A percentile compares a stretch with the other conserved stretches of the same genome.
Conservation (phyloP, 2,888 invertebrate species). For the Eupithecia subumbrata region DNA sequence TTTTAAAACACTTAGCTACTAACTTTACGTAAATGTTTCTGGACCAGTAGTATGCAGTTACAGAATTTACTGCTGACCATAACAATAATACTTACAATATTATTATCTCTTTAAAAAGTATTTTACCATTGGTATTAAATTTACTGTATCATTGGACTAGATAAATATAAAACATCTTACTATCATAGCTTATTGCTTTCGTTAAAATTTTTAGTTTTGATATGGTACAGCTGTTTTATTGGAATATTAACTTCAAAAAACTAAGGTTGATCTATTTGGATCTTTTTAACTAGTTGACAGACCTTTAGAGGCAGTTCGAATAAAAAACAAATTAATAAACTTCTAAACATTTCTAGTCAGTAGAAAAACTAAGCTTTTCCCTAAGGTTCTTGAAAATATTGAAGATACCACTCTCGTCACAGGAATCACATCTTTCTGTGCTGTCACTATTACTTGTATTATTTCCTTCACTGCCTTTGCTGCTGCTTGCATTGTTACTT, state of each 20-base stretch:
- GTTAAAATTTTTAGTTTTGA: background rate
- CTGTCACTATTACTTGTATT: constrained; percentile 34
- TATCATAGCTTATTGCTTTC: background rate
- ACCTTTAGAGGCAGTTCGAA: background rate
- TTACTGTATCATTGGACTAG: constrained; percentile 2
- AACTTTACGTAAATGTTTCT: too few relatives aligned
- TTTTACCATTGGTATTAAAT: background rate
- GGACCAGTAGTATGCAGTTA: too few relatives aligned
- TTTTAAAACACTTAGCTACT: background rate
- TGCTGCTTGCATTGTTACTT: constrained; percentile 27
- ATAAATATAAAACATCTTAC: background rate
- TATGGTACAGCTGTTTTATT: background rate
- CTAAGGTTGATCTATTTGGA: background rate
- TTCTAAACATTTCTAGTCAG: background rate
- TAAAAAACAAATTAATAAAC: background rate
- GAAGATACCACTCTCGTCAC: constrained; percentile 71
- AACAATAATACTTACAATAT: background rate
- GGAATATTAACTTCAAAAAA: background rate
- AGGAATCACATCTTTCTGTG: constrained; percentile 59
- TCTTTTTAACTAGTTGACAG: background rate
- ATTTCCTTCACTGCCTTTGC: constrained; percentile 36
- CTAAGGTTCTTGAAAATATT: constrained; percentile 64
- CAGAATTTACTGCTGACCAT: background rate
- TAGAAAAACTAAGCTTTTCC: constrained; percentile 66
- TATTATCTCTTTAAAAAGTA: background rate